A percentile compares a stretch with the other conserved stretches of the same genome.
Evolutionary conservation across 2,797 vertebrate genomes (phyloP).

Genomic region (Amazonetta brasiliensis): DNA sequence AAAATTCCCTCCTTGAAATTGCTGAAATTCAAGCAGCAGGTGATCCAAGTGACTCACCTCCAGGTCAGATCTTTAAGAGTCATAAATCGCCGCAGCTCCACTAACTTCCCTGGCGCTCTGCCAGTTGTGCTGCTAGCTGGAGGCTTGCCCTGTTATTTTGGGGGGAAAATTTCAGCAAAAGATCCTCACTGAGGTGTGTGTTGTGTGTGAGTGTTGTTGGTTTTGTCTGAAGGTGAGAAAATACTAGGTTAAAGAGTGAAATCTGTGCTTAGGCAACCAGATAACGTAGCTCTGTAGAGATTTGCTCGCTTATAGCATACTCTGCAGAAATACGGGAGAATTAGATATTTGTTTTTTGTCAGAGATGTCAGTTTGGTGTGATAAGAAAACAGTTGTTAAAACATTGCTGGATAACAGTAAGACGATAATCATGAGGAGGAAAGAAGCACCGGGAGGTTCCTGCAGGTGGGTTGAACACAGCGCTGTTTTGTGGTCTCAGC

Average conservation of each 20-base stretch:
- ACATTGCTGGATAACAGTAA: neutral
- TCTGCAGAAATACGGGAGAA: neutral
- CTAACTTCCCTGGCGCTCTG: neutral
- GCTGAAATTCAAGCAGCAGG: neutral
- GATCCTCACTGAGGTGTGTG: neutral
- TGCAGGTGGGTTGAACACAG: neutral
- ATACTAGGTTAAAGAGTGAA: neutral
- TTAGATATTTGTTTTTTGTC: neutral
- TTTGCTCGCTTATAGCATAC: neutral
- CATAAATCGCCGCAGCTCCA: neutral
- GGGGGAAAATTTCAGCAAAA: neutral
- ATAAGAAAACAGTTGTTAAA: slow-evolving; percentile 46
- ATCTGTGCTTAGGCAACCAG: neutral
- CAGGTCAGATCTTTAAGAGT: neutral
- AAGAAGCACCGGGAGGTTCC: neutral
- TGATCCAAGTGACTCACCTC: neutral
- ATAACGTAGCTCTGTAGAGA: neutral
- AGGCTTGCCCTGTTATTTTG: neutral
- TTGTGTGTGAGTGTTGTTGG: neutral
- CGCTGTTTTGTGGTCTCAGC: neutral
- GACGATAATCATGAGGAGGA: neutral
- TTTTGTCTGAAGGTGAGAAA: neutral
- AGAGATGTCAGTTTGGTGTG: neutral
- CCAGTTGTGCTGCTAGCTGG: neutral
- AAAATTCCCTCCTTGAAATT: neutral